These are phyloP conservation scores for Stomorhina lunata DNA, from an alignment of 2,888 invertebrate species.

Conservation along the genomic window DNA sequence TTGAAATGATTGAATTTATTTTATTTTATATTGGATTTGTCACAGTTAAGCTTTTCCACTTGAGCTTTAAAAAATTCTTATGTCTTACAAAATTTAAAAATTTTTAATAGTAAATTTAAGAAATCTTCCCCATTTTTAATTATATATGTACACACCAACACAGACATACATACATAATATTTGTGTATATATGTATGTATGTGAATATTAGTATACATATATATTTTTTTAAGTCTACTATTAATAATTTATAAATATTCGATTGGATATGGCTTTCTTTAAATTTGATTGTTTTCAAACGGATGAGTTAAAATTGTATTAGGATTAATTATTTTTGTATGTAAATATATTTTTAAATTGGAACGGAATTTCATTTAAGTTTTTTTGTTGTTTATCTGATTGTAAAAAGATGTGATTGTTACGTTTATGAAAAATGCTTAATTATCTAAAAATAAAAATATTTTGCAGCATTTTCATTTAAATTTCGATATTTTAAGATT, in stretches of 20 bases:
- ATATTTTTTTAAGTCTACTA: neutral
- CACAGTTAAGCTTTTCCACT: constrained; percentile 80
- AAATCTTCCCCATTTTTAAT: constrained; percentile 32
- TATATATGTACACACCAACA: too few species aligned
- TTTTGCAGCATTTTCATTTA: too few species aligned
- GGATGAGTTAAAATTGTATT: neutral
- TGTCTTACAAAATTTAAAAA: neutral
- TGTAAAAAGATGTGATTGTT: neutral
- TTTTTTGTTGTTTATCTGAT: neutral
- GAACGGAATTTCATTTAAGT: neutral
- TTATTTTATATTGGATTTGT: constrained; percentile 70
- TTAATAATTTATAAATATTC: neutral
- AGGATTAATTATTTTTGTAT: neutral
- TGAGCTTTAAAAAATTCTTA: constrained; percentile 72
- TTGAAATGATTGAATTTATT: constrained; percentile 53
- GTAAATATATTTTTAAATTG: neutral
- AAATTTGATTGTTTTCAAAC: constrained; percentile 3
- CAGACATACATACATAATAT: too few species aligned
- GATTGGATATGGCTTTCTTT: neutral
- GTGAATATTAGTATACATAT: too few species aligned
- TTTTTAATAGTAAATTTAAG: constrained; percentile 13
- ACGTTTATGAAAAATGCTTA: too few species aligned
- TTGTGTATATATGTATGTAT: too few species aligned
- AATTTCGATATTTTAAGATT: too few species aligned
- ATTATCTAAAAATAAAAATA: too few species aligned